Evolutionary conservation across 2,797 vertebrate genomes (phyloP), one percentile per base, ranked within the genome.

Genomic region (Girardinus metallicus): DNA sequence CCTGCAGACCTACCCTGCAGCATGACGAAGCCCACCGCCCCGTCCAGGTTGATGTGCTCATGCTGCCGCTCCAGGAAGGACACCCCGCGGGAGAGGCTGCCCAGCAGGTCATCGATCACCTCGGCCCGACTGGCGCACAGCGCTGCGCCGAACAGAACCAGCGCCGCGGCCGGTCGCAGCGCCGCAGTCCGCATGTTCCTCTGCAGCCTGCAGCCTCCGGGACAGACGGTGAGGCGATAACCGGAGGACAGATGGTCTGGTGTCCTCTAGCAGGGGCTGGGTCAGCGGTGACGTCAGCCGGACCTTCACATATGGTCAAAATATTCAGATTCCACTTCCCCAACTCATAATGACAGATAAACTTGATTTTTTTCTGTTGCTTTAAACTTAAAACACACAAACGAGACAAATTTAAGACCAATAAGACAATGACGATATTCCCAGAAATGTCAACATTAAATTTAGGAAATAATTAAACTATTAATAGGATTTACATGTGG

Each of bases 31-130:
- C 97, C 97, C 34, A 96, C 85, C 75, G 95, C 91, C 0, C 96
- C 96, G 29, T 98, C 97, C 91, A 97, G 87, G 87, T 97, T 97
- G 82, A 98, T 93, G 75, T 95, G 90, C 0, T 92, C 88, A 12
- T 95, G 94, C 34, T 96, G 92, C 13, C 79, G 86, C 86, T 96
- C 93, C 81, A 98, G 92, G 91, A 97, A 97, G 55, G 84, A 44
- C 18, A 93, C 92, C 74, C 95, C 95, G 49, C 91, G 91, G 41
- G 95, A 94, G 39, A 97, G 87, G 0, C 95, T 93, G 13, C 88
- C 73, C 76, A 98, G 91, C 84, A 97, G 75, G 81, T 95, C 95
- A 80, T 96, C 95, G 85, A 96, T 93, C 80, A 95, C 85, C 87
- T 96, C 96, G 82, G 93, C 94, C 6, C 77, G 91, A 15, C 90